These are phyloP conservation scores for Crypturellus undulatus DNA, from an alignment of 2,113 vertebrate genomes.

Conservation along the genomic window DNA sequence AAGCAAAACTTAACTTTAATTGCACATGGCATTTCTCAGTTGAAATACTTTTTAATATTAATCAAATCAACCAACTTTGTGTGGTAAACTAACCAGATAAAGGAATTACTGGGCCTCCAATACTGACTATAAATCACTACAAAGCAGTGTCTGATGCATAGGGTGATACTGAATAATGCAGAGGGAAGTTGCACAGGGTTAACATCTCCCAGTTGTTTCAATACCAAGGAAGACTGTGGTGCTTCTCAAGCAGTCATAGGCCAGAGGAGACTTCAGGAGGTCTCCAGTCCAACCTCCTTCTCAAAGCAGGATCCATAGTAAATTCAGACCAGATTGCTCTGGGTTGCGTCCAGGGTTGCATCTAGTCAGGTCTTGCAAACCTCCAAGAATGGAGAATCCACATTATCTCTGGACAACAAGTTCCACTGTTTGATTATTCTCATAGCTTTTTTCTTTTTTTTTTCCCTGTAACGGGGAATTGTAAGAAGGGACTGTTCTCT, in stretches of 20 bases:
- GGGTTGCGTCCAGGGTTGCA: too few species aligned
- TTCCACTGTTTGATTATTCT: not conserved
- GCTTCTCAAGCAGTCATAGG: not conserved
- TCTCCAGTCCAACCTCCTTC: not conserved
- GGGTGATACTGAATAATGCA: not conserved
- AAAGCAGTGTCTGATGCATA: too few species aligned
- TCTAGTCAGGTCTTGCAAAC: not conserved
- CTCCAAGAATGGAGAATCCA: not conserved
- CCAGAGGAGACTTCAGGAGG: rapidly evolving
- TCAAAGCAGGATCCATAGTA: not conserved
- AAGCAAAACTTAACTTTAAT: not conserved
- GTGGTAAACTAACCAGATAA: too few species aligned
- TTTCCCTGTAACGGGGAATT: not conserved
- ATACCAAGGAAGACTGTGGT: rapidly evolving
- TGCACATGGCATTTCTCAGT: not conserved
- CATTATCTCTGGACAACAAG: not conserved
- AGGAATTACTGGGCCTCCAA: too few species aligned
- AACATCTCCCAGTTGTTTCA: not conserved
- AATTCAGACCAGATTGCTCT: not conserved
- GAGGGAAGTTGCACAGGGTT: not conserved
- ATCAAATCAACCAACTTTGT: too few species aligned
- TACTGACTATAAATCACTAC: too few species aligned
- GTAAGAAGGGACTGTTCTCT: not conserved
- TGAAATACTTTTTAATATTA: not conserved
- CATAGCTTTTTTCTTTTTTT: not conserved